Evolutionary conservation across 2,888 invertebrate genomes (phyloP).

Genomic region (Linnaemya tessellans): DNA sequence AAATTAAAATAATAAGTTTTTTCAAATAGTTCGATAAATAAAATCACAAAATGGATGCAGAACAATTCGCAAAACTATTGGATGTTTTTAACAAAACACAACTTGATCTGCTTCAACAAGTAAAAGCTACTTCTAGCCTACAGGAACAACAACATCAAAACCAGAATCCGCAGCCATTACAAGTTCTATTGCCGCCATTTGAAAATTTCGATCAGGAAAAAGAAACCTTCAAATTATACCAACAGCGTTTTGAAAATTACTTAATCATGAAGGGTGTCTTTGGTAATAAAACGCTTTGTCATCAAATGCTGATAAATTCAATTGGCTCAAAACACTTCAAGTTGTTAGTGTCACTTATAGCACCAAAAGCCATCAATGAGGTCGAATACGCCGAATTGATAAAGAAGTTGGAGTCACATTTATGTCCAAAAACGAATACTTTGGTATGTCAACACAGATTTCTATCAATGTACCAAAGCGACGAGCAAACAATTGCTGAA

Average conservation of each 20-base stretch:
- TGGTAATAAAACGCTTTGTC: slow-evolving; percentile 40
- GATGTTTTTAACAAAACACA: neutral
- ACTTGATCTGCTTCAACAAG: slow-evolving; percentile 1
- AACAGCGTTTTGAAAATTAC: slow-evolving; percentile 34
- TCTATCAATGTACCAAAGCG: neutral
- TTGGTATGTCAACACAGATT: too few relatives aligned
- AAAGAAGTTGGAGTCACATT: slow-evolving; percentile 14
- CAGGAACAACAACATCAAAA: neutral
- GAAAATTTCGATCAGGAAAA: too few relatives aligned
- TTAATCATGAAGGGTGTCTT: slow-evolving; percentile 29
- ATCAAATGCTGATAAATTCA: slow-evolving; percentile 39
- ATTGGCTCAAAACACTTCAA: slow-evolving; percentile 44
- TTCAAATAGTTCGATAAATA: neutral
- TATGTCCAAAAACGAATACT: slow-evolving; percentile 18
- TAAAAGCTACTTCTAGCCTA: neutral
- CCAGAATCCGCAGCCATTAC: too few relatives aligned
- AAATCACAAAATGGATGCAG: neutral
- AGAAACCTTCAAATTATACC: neutral
- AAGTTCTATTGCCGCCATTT: too few relatives aligned
- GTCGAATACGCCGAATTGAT: slow-evolving; percentile 16
- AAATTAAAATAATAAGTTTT: neutral
- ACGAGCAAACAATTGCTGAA: too few relatives aligned
- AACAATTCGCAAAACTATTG: neutral
- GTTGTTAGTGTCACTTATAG: slow-evolving; percentile 21
- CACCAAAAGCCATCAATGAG: slow-evolving; percentile 23